Base-by-base conservation (phyloP, 2,113 vertebrate genomes). In the Dascyllus trimaculatus region DNA sequence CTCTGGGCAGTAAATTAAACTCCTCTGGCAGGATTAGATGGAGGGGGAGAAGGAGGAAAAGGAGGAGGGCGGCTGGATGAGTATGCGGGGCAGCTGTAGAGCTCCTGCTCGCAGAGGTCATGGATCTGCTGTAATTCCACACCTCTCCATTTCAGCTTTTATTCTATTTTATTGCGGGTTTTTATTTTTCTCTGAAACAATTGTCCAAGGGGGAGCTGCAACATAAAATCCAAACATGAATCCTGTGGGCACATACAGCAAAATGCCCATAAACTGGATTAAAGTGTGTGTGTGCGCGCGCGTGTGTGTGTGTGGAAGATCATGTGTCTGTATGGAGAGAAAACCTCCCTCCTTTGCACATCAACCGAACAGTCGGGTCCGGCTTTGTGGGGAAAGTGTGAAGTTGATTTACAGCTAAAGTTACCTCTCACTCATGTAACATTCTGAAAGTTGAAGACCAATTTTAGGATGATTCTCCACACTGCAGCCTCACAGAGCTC, bases 1-100 rank as follows among this genome's bases (percentile, higher is more conserved):
- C 82, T 93, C 93, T 91, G 82, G 92, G 89, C 89, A 92, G 93
- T 94, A 92, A 94, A 95, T 93, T 90, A 93, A 94, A 94, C 90
- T 94, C 90, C 90, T 85, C 90, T 84, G 85, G 90, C 93, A 88
- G 91, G 92, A 93, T 91, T 88, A 93, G 89, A 92, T 90, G 88
- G 82, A 70, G 62, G 67, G n/a, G 81, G 84, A 64, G 75, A n/a
- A n/a, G n/a, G 73, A 67, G n/a, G 68, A 74, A 63, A 49, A 35
- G 78, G 75, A 74, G 74, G 72, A 53, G 81, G 63, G 81, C 71
- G 54, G 85, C 63, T 70, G 77, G 76, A 80, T 84, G 82, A 66
- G 85, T 22, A 73, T 82, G 82, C 69, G 81, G 85, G 86, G 83
- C 69, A 80, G 85, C 74, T 56, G 61, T 52, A 78, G 40, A 85